Evolutionary conservation across 1,140 invertebrate species (phyloP), one percentile per base, ranked within the genome.

Genomic region (Diuraphis noxia): DNA sequence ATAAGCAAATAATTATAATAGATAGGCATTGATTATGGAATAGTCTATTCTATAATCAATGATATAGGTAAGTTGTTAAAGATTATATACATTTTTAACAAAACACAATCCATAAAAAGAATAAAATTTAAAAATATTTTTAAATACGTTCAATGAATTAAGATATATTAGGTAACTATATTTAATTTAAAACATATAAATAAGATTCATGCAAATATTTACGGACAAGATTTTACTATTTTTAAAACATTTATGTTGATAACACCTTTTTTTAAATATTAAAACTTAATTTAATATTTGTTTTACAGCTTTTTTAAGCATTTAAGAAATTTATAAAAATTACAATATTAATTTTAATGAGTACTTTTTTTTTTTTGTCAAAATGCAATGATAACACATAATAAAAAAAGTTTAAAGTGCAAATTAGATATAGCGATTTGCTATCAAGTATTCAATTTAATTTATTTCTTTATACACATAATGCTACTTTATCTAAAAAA

Each of bases 391-490:
- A 36, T 36, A 79, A 79, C 34, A 79, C 5, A 77, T 9, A 79
- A 77, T n/a, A 63, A 63, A 63, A 63, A 77, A 79, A 79, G 72
- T 79, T 38, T 40, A 81, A 81, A 81, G 79, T 81, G 36, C 79
- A 81, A 81, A 30, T 81, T 81, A 40, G 79, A 81, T 81, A 81
- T 81, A 81, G 40, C 21, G 40, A 40, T 81, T 81, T 40, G 36
- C 38, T 40, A 38, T 81, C 34, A n/a, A 72, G 34, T 72, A 72
- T 72, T 72, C 34, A 6, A n/a, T 63, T 63, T 30, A 0, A 63
- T 63, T 72, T 72, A 72, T 13, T 72, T 72, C 56, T 63, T 63
- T 17, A 72, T 4, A 72, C 56, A 72, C 56, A n/a, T n/a, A 3
- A 72, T 72, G 13, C 30, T 72, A 72, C n/a, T 72, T 72, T 72